These are phyloP conservation scores for Gymnobelideus leadbeateri DNA, from an alignment of 2,113 vertebrate genomes.

Conservation along the genomic window DNA sequence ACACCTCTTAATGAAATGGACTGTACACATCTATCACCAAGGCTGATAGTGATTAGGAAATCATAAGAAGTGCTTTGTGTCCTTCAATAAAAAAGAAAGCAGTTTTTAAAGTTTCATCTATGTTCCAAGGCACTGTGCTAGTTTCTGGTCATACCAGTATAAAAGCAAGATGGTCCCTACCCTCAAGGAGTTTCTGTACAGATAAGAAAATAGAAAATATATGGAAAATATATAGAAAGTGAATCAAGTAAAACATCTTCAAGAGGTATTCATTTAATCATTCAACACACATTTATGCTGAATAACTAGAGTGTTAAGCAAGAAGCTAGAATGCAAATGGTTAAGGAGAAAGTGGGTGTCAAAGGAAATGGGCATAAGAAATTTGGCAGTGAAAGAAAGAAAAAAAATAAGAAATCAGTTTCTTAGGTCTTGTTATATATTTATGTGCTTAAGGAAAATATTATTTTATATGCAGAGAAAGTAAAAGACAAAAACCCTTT, in stretches of 20 bases:
- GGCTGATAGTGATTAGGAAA: not conserved
- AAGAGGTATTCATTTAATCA: not conserved
- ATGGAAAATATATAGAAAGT: not conserved
- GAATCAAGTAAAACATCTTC: not conserved
- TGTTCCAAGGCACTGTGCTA: not conserved
- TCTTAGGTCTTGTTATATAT: too few species aligned
- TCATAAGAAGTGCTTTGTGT: not conserved
- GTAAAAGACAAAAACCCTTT: too few species aligned
- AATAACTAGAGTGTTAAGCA: not conserved
- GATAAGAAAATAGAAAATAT: not conserved
- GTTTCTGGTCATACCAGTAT: not conserved
- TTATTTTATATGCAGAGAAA: too few species aligned
- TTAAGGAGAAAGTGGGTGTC: not conserved
- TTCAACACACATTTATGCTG: not conserved
- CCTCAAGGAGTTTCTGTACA: not conserved
- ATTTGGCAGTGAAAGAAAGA: not conserved
- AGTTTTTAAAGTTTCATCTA: not conserved
- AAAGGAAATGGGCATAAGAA: not conserved
- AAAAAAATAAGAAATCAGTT: not conserved
- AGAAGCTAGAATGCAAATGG: not conserved
- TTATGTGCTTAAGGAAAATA: too few species aligned
- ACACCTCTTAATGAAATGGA: not conserved
- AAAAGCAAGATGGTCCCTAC: not conserved
- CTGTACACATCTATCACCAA: not conserved
- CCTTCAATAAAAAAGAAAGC: not conserved